phyloP scores from a whole-genome alignment of 2,797 vertebrate species.

The Vireo griseus region DNA sequence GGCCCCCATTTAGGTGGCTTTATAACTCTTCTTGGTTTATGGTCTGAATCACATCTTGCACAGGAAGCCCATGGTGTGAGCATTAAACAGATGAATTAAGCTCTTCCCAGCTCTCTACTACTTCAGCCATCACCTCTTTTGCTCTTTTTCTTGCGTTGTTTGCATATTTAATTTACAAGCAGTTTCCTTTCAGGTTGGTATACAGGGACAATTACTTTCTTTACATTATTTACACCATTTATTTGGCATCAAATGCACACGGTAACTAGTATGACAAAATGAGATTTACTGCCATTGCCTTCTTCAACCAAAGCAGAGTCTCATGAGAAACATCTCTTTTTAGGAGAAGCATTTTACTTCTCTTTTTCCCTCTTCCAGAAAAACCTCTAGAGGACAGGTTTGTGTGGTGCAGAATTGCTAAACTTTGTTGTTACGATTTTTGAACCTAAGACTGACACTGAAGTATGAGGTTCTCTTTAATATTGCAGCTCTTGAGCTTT shows the following conservation, averaged over 20 bases:
- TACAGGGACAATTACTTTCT: background rate
- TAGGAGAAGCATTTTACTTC: background rate
- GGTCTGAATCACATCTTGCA: background rate
- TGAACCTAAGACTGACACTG: background rate
- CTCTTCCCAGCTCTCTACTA: background rate
- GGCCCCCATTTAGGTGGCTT: background rate
- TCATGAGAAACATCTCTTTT: background rate
- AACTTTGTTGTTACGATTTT: background rate
- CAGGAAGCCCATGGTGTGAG: background rate
- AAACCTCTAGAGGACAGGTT: background rate
- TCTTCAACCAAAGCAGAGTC: background rate
- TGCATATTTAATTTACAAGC: background rate
- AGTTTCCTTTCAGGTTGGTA: background rate
- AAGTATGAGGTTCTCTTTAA: background rate
- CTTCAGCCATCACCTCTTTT: background rate
- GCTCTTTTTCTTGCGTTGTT: background rate
- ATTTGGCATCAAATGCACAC: background rate
- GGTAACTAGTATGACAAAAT: background rate
- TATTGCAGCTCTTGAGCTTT: background rate
- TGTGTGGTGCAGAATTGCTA: background rate
- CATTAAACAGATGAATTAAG: background rate
- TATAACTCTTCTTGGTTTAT: background rate
- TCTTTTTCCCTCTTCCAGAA: background rate
- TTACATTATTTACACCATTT: background rate
- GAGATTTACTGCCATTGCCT: background rate